A percentile compares a stretch with the other conserved stretches of the same genome.
phyloP scores from a whole-genome alignment of 2,888 invertebrate species.

The Exephanes ischioxanthus region DNA sequence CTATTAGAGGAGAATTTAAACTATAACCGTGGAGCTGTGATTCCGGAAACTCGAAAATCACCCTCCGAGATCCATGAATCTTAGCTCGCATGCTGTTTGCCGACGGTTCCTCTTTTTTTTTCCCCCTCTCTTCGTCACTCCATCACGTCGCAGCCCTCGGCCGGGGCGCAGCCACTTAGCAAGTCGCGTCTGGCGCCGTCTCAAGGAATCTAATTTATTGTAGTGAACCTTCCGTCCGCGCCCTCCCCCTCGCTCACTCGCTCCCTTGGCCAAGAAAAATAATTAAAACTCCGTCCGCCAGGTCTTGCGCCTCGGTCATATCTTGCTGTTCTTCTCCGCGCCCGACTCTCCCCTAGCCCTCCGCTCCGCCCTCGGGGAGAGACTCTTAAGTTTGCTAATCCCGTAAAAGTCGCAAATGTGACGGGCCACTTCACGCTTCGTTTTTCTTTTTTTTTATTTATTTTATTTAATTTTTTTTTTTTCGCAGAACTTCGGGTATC shows the following conservation, averaged over 20 bases:
- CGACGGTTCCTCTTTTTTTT: background rate
- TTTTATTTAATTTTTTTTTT: slow-evolving; percentile 20
- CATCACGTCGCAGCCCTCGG: slow-evolving; percentile 40
- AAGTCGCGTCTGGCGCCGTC: slow-evolving; percentile 54
- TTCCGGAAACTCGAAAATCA: slow-evolving; percentile 30
- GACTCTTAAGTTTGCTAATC: slow-evolving; percentile 61
- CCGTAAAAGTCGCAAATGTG: slow-evolving; percentile 48
- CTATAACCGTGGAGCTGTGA: slow-evolving; percentile 8
- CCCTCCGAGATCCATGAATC: slow-evolving; percentile 1
- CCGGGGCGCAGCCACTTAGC: slow-evolving; percentile 32
- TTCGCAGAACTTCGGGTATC: background rate
- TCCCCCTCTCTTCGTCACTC: slow-evolving; percentile 14
- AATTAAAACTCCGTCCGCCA: slow-evolving; percentile 65
- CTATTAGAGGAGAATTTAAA: background rate
- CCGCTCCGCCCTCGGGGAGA: background rate
- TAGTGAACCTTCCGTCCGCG: slow-evolving; percentile 44
- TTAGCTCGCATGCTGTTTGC: slow-evolving; percentile 16
- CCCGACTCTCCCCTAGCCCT: slow-evolving; percentile 15
- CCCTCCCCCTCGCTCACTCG: slow-evolving; percentile 22
- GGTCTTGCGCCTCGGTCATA: slow-evolving; percentile 49
- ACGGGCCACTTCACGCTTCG: slow-evolving; percentile 40
- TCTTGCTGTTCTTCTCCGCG: slow-evolving; percentile 44
- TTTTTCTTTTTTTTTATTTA: slow-evolving; percentile 9
- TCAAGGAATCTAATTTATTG: slow-evolving; percentile 65
- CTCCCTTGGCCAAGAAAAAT: slow-evolving; percentile 63